Percentiles rank a stretch among this genome's conserved stretches.
Conservation (phyloP, 2,797 vertebrate genomes). For the Hoplostethus mediterraneus region DNA sequence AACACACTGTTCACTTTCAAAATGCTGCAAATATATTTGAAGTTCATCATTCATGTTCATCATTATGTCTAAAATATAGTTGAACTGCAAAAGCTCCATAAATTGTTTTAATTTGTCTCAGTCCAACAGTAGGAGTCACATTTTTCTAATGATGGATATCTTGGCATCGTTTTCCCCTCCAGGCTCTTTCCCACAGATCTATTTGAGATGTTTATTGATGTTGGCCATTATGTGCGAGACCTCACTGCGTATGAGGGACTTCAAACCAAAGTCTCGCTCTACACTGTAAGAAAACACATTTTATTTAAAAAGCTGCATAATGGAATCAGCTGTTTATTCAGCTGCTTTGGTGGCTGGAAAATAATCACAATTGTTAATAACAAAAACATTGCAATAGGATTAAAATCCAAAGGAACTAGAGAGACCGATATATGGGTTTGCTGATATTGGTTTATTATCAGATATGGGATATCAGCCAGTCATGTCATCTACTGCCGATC, state of each 20-base stretch:
- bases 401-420: background rate
- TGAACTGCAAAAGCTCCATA: background rate
- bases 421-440: no score
- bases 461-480: no score
- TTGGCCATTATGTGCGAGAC: constrained; percentile 92
- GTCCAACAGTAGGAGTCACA: background rate
- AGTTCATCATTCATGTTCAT: background rate
- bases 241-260: constrained; percentile 89
- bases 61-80: background rate
- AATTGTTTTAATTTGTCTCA: background rate
- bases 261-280: constrained; percentile 86
- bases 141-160: constrained; percentile 3
- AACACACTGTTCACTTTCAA: no score
- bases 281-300: constrained; percentile 81
- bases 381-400: background rate
- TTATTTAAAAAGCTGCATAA: background rate
- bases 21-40: background rate
- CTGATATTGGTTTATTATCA: no score
- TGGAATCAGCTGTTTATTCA: constrained; percentile 26
- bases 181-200: constrained; percentile 91
- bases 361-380: constrained; percentile 1
- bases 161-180: constrained; percentile 34
- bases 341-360: constrained; percentile 4
- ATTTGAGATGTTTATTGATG: constrained; percentile 94
- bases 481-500: no score